These are phyloP conservation scores for Eupithecia vulgata DNA, from an alignment of 2,888 invertebrate species.

Conservation along the genomic window DNA sequence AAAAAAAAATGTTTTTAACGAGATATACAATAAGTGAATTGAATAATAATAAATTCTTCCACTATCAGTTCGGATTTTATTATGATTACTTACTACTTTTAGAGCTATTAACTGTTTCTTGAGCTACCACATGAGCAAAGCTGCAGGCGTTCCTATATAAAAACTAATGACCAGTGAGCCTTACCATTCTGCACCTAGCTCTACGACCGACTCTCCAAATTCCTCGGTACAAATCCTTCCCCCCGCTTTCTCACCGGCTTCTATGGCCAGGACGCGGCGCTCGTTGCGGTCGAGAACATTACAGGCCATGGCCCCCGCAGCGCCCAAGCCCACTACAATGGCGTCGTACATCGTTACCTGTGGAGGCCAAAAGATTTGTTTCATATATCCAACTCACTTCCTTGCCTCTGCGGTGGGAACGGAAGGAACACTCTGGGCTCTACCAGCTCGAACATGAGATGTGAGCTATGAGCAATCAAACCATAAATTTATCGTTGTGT, in stretches of 20 bases:
- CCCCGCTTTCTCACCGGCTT: constrained; percentile 65
- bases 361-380: neutral
- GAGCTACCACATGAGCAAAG: neutral
- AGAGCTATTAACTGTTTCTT: neutral
- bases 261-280: constrained; percentile 61
- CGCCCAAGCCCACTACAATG: constrained; percentile 32
- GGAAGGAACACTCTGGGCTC: neutral
- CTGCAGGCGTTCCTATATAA: neutral
- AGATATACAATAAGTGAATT: too few species aligned
- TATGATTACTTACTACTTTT: neutral
- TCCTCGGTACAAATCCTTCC: constrained; percentile 66
- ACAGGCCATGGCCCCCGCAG: constrained; percentile 40
- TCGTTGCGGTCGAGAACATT: constrained; percentile 52
- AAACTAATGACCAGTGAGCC: constrained; percentile 17
- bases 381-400: neutral
- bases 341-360: constrained; percentile 18
- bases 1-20: too few species aligned
- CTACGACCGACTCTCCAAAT: constrained; percentile 65
- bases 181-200: constrained; percentile 74
- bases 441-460: neutral
- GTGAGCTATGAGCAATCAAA: too few species aligned
- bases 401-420: neutral
- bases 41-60: too few species aligned
- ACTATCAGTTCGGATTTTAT: too few species aligned
- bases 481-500: too few species aligned